phyloP scores from a whole-genome alignment of 2,797 vertebrate genomes.

The Syngnathus acus region DNA sequence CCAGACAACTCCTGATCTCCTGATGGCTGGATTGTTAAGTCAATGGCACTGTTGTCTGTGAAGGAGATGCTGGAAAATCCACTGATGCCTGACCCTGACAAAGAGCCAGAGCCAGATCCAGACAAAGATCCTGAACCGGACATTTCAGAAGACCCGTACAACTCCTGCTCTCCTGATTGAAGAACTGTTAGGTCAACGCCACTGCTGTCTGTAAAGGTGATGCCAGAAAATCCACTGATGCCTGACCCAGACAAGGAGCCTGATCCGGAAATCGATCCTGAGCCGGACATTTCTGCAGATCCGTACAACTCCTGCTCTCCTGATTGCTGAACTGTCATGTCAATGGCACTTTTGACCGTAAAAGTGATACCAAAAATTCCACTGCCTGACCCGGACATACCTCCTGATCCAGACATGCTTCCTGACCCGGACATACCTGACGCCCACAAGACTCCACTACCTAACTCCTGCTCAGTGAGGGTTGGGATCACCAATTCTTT shows the following conservation, averaged over 20 bases:
- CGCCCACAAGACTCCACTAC: slow-evolving; percentile 15
- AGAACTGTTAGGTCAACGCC: slow-evolving; percentile 65
- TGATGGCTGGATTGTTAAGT: slow-evolving; percentile 62
- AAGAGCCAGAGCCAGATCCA: slow-evolving; percentile 42
- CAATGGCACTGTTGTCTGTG: slow-evolving; percentile 55
- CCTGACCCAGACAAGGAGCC: slow-evolving; percentile 24
- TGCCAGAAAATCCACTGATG: slow-evolving; percentile 54
- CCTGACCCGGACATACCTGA: slow-evolving; percentile 20
- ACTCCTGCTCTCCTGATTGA: slow-evolving; percentile 68
- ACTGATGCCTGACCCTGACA: slow-evolving; percentile 46
- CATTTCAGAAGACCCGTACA: slow-evolving; percentile 67
- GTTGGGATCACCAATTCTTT: slow-evolving; percentile 30
- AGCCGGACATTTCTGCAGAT: neutral
- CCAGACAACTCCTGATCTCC: slow-evolving; percentile 76
- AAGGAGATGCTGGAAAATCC: slow-evolving; percentile 69
- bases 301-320: slow-evolving; percentile 50
- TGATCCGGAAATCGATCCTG: neutral
- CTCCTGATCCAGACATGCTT: slow-evolving; percentile 34
- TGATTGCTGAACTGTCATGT: slow-evolving; percentile 62
- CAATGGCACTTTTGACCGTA: slow-evolving; percentile 55
- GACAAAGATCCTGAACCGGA: slow-evolving; percentile 57
- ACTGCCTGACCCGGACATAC: slow-evolving; percentile 37
- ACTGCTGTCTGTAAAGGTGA: slow-evolving; percentile 67
- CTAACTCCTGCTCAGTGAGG: slow-evolving; percentile 43
- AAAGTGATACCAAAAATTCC: slow-evolving; percentile 69